Evolutionary conservation across 2,113 vertebrate genomes (phyloP), one percentile per base, ranked within the genome.

Genomic region (Panurus biarmicus): DNA sequence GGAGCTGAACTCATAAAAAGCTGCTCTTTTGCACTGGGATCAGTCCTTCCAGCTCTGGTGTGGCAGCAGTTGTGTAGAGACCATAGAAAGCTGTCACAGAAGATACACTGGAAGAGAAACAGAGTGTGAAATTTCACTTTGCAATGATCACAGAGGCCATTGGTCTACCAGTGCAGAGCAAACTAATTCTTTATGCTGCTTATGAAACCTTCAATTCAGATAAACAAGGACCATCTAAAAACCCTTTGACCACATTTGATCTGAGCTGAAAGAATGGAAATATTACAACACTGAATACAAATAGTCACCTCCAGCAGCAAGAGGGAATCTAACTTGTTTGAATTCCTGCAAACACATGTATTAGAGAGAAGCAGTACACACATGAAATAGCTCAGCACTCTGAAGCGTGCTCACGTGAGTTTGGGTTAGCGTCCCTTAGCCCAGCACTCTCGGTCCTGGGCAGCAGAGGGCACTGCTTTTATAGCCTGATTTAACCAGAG

Each of bases 381-480:
- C 5, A 23, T 33, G 24, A 80, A 84, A 61, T 5, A 58, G 69
- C 12, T 4, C 5, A 75, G 28, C 18, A 5, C 23, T 51, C 45
- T 23, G 51, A 47, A 56, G n/a, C 36, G 22, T 21, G 18, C 11
- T 42, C 12, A 4, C 8, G 45, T 8, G 45, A 66, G 28, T 58
- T 25, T 26, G 57, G 50, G 42, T 62, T 24, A 51, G 53, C 45
- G 22, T 35, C 45, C 38, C 24, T 24, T 5, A 45, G 70, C 31
- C 33, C 87, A 75, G 47, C 71, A 64, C 50, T 62, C 6, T 69
- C 58, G 33, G 67, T 88, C 95, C 85, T 79, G 54, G 88, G 82
- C 95, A 92, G 79, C 67, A 96, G 94, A 92, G 92, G 95, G 94
- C 95, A 93, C 82, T 90, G 54, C 82, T 86, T 89, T 76, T 83